Evolutionary conservation across 2,113 vertebrate genomes (phyloP).

Genomic region (Pygoscelis adeliae): DNA sequence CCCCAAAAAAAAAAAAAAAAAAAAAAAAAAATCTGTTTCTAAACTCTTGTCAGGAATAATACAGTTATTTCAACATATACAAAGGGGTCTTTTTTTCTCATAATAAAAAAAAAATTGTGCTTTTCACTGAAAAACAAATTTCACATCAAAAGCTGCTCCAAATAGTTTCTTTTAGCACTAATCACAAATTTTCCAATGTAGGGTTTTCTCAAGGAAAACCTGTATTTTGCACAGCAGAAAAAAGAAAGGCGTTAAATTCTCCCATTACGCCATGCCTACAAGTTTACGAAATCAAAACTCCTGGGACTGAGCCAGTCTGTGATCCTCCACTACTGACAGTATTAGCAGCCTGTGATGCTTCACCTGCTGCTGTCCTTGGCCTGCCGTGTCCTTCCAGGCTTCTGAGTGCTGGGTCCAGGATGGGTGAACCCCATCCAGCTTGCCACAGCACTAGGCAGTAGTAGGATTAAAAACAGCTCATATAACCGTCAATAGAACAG

Average conservation of each 20-base stretch:
- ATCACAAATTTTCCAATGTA: background rate
- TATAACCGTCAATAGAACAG: background rate
- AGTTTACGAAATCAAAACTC: background rate
- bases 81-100: background rate
- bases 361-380: background rate
- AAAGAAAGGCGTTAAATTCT: background rate
- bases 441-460: background rate
- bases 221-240: background rate
- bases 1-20: background rate
- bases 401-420: background rate
- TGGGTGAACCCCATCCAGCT: background rate
- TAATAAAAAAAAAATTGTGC: background rate
- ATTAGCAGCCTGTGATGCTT: background rate
- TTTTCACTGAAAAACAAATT: background rate
- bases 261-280: accelerated
- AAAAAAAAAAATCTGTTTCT: background rate
- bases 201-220: background rate
- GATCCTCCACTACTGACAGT: background rate
- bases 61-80: background rate
- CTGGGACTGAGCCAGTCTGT: background rate
- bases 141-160: background rate
- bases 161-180: background rate
- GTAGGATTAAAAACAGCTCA: background rate
- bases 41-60: background rate
- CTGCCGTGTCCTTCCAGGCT: background rate